These are phyloP conservation scores for Archaeoteleia sp. DNA, from an alignment of 2,888 invertebrate species.

Conservation along the genomic window DNA sequence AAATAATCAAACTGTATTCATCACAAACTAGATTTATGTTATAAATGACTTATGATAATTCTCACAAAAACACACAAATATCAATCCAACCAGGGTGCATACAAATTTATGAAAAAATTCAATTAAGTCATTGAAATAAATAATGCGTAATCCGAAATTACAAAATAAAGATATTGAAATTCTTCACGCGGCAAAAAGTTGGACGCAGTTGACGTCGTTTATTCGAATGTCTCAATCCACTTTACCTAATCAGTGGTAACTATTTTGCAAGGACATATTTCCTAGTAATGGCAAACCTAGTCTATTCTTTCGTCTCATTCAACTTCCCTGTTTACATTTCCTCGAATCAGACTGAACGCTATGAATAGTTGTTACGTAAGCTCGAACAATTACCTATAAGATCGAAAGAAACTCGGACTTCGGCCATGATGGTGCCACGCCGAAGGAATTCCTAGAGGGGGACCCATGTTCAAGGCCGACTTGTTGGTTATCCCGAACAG, in stretches of 20 bases:
- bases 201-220: conserved; percentile 10
- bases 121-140: not conserved
- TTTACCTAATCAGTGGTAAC: conserved; percentile 13
- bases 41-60: not conserved
- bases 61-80: no score
- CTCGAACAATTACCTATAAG: conserved; percentile 47
- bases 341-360: conserved; percentile 19
- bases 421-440: conserved; percentile 64
- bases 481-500: conserved; percentile 65
- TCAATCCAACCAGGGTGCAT: not conserved
- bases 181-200: conserved; percentile 6
- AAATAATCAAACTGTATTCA: not conserved
- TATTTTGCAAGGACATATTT: conserved; percentile 15
- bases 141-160: not conserved
- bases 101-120: not conserved
- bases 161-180: conserved; percentile 8
- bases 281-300: not conserved
- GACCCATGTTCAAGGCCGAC: conserved; percentile 67
- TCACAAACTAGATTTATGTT: not conserved
- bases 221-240: conserved; percentile 23
- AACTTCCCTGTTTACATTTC: conserved; percentile 28
- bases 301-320: conserved; percentile 15
- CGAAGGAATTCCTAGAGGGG: conserved; percentile 53
- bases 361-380: conserved; percentile 47
- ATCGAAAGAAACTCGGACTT: conserved; percentile 60